Percentiles rank a stretch among this genome's conserved stretches.
Evolutionary conservation across 1,140 invertebrate species (phyloP).

Genomic region (Pseudachorutes palmiensis): DNA sequence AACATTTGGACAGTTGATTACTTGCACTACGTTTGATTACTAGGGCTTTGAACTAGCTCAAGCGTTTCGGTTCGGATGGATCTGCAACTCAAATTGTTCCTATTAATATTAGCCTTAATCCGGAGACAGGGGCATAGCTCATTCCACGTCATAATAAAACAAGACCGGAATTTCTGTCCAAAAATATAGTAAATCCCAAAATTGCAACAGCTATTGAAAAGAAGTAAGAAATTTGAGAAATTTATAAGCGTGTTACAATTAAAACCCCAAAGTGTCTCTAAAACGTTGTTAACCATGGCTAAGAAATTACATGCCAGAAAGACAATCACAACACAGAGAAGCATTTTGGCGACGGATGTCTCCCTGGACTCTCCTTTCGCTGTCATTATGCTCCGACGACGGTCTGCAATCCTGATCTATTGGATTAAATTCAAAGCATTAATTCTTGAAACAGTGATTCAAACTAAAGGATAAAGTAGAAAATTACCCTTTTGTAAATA

Average conservation of each 20-base stretch:
- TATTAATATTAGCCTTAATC: background rate
- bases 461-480: no score
- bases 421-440: slow-evolving; percentile 37
- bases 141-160: slow-evolving; percentile 11
- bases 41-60: background rate
- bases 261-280: slow-evolving; percentile 39
- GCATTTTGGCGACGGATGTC: slow-evolving; percentile 46
- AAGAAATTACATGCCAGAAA: slow-evolving; percentile 50
- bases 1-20: no score
- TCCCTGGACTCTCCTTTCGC: slow-evolving; percentile 40
- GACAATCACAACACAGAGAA: slow-evolving; percentile 49
- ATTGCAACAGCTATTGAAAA: slow-evolving; percentile 53
- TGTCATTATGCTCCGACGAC: slow-evolving; percentile 14
- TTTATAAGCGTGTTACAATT: slow-evolving; percentile 35
- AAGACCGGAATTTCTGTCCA: slow-evolving; percentile 49
- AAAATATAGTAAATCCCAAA: slow-evolving; percentile 55
- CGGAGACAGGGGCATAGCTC: slow-evolving; percentile 7
- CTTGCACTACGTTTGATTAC: background rate
- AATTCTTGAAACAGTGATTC: background rate
- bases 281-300: slow-evolving; percentile 48
- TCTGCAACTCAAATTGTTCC: background rate
- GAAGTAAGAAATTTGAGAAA: slow-evolving; percentile 50
- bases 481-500: slow-evolving; percentile 66
- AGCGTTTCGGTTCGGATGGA: background rate
- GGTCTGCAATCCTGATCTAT: slow-evolving; percentile 61